A percentile compares a stretch with the other conserved stretches of the same genome.
Evolutionary conservation across 2,797 vertebrate genomes (phyloP).

Genomic region (Pampus argenteus): DNA sequence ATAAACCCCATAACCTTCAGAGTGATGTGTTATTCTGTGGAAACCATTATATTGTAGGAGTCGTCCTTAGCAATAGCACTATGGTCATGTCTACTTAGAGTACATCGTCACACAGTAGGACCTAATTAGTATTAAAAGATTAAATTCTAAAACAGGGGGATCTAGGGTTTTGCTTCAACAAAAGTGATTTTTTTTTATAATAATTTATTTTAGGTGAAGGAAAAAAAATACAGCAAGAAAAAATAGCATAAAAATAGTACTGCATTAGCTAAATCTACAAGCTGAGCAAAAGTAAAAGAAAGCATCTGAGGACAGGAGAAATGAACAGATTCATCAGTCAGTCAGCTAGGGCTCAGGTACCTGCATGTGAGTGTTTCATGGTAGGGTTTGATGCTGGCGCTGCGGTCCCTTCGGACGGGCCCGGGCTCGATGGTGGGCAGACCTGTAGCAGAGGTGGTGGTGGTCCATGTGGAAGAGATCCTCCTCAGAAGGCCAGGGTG

Average conservation of each 20-base stretch:
- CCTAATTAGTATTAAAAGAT: slow-evolving; percentile 12
- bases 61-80: slow-evolving; percentile 15
- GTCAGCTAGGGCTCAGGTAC: slow-evolving; percentile 70
- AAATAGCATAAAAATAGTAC: not conserved
- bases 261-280: not conserved
- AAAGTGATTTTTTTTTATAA: not conserved
- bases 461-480: slow-evolving; percentile 98
- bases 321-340: not conserved
- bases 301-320: not conserved
- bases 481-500: slow-evolving; percentile 92
- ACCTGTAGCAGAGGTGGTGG: slow-evolving; percentile 97
- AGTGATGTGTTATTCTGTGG: slow-evolving; percentile 30
- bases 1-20: slow-evolving; percentile 43
- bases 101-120: not conserved
- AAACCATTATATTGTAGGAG: slow-evolving; percentile 11
- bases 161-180: not conserved
- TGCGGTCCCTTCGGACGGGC: slow-evolving; percentile 92
- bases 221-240: not conserved
- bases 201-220: not conserved
- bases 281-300: slow-evolving; percentile 10
- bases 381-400: slow-evolving; percentile 92
- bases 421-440: slow-evolving; percentile 96
- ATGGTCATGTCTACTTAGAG: not conserved
- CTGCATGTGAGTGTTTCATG: slow-evolving; percentile 90
- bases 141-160: not conserved